Evolutionary conservation across 1,140 invertebrate genomes (phyloP), one percentile per base, ranked within the genome.

Genomic region (Trissolcus basalis): DNA sequence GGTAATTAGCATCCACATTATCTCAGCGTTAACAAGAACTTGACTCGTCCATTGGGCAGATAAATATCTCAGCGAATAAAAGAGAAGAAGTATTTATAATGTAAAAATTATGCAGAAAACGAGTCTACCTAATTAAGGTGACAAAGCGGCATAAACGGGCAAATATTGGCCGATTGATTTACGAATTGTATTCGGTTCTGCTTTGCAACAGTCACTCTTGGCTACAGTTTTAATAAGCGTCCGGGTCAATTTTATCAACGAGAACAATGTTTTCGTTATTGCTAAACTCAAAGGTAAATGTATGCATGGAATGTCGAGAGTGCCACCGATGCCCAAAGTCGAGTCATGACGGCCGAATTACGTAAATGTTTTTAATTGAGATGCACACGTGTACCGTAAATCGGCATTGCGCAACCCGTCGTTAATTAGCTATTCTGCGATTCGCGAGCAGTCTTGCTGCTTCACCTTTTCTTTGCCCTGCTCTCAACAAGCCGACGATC

Each of bases 351-450:
- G 44, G 47, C 27, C 67, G 64, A 39, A 65, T 79, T 75, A 60
- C 71, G 54, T 67, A 73, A 75, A 59, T 44, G 41, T 35, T 58
- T 68, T 79, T 79, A 82, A 82, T 82, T 82, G 72, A 82, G 77
- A 79, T 70, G 74, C 79, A 68, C 45, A 27, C 19, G 70, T 60
- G 44, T 43, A 59, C 51, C 72, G 78, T 80, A 75, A 80, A 78
- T 78, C 69, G 76, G 14, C 19, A 27, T 60, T 72, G 51, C 64
- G 50, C 35, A 78, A 77, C 68, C 58, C 70, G 56, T 27, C 44
- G 49, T 74, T 74, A 78, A 78, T 78, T 73, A 70, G 65, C 70
- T 74, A 67, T 71, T 70, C 53, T 55, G 70, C 61, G 70, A 73
- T 58, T 78, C 43, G 43, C 53, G 47, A 45, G 32, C 48, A 50